Evolutionary conservation across 1,140 invertebrate genomes (phyloP), one percentile per base, ranked within the genome.

Genomic region (Cataglyphis hispanica): DNA sequence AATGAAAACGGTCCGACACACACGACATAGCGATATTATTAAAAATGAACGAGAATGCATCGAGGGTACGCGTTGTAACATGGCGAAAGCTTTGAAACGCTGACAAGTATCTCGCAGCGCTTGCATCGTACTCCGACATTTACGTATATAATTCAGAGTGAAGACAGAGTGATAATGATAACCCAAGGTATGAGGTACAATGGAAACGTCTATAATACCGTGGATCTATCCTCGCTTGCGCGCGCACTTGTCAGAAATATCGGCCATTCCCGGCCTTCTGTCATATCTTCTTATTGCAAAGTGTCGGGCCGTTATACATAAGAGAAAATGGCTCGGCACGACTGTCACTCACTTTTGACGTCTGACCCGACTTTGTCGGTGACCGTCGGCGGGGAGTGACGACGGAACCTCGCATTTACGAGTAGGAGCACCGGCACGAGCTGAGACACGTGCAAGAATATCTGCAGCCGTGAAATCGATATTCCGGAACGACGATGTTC

Each of bases 91-190:
- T 58, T 70, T 58, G 66, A 72, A 56, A 69, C 1, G 16, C 34
- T 69, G 50, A 70, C 77, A 50, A 69, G 66, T 11, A 13, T n/a
- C 77, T 81, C 34, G 22, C 64, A 40, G n/a, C 22, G 46, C 43
- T 80, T 64, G 75, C 61, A 69, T 81, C 46, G 64, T 11, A 37
- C 46, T 76, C 37, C 22, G 80, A 76, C 43, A 11, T 69, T 50
- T 50, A 19, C 46, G 81, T 89, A 80, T 72, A 86, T 89, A 86
- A 88, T 89, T 88, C 87, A 88, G 69, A 40, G 83, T 76, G 88
- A 89, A 87, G 89, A 90, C 89, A 81, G 80, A 63, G 31, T 74
- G 85, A 89, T 89, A 90, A 90, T 87, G 87, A 90, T 90, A 90
- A 85, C 61, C 63, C 67, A 56, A 50, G 63, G 67, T 83, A 83